Base-by-base conservation (phyloP, 2,113 vertebrate species). In the Noctilio leporinus region DNA sequence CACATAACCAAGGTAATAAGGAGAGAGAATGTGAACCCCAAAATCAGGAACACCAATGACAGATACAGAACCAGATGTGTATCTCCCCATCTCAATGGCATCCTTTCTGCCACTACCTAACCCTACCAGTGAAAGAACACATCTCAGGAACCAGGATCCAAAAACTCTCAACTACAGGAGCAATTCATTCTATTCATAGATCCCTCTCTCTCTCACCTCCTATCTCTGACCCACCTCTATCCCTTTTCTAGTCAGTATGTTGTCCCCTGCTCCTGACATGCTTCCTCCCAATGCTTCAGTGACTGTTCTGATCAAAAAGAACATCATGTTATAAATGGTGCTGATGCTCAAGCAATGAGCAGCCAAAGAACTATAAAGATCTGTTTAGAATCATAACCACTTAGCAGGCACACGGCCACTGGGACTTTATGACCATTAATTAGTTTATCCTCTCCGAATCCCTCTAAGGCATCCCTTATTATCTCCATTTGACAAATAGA, bases 401-500 rank as follows among this genome's bases (percentile, higher is more conserved):
- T 97, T 96, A 96, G 87, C 92, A 82, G 72, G 76, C 93, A 57
- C 70, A n/a, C 0, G 49, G 91, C 76, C 89, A 43, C 92, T 73
- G 53, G 80, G 83, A 89, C 93, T 90, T 94, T 94, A 91, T 84
- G 81, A 70, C 84, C 92, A 67, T 92, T 97, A 96, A 97, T 97
- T 96, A 77, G 84, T 96, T 97, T 97, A 97, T 82, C 45, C 84
- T 96, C 77, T 38, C 62, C 62, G 75, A 95, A 49, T 96, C 89
- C 92, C 97, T 97, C 77, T 51, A 82, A 96, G 89, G 92, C 96
- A 88, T 78, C 84, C 86, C 95, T 95, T 95, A 92, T 91, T 95
- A 94, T 95, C 89, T 95, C 90, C 96, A 96, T 96, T 95, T 95
- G 93, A 97, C 84, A 91, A 96, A 95, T 33, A 97, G 84, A 97